phyloP scores from a whole-genome alignment of 1,140 invertebrate species.

The Bombus cullumanus region DNA sequence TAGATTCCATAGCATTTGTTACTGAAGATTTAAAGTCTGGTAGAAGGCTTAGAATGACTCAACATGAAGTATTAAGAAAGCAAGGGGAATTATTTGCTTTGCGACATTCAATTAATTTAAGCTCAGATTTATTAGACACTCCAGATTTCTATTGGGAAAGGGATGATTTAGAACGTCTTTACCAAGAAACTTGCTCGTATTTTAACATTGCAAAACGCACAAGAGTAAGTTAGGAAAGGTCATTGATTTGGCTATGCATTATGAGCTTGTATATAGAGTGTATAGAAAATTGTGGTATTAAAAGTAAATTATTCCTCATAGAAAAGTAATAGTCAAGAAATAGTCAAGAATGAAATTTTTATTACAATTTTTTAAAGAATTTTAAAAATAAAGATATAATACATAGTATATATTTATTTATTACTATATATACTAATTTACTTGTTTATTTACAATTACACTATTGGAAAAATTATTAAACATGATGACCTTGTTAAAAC shows the following conservation, averaged over 20 bases:
- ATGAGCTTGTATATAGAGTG: not conserved
- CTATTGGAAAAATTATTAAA: too few relatives aligned
- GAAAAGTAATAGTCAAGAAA: not conserved
- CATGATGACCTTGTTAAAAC: too few relatives aligned
- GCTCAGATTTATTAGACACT: constrained; percentile 95
- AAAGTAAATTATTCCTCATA: not conserved
- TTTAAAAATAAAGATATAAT: not conserved
- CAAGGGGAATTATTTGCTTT: constrained; percentile 95
- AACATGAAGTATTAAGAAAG: constrained; percentile 91
- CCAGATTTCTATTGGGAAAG: constrained; percentile 99
- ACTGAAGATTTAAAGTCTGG: constrained; percentile 91
- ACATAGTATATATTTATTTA: too few relatives aligned
- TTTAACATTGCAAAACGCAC: constrained; percentile 93
- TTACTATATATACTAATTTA: too few relatives aligned
- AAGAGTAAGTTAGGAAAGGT: constrained; percentile 82
- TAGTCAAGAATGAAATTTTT: not conserved
- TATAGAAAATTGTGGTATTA: not conserved
- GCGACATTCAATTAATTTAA: constrained; percentile 94
- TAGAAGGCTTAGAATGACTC: constrained; percentile 86
- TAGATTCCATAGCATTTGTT: constrained; percentile 91
- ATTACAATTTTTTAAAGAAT: not conserved
- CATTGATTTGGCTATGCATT: constrained; percentile 13
- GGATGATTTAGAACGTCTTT: constrained; percentile 92
- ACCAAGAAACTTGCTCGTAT: constrained; percentile 91
- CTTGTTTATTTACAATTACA: too few relatives aligned